Percentiles rank a stretch among this genome's conserved stretches.
Evolutionary conservation across 2,888 invertebrate genomes (phyloP).

Genomic region (Cephus nigrinus): DNA sequence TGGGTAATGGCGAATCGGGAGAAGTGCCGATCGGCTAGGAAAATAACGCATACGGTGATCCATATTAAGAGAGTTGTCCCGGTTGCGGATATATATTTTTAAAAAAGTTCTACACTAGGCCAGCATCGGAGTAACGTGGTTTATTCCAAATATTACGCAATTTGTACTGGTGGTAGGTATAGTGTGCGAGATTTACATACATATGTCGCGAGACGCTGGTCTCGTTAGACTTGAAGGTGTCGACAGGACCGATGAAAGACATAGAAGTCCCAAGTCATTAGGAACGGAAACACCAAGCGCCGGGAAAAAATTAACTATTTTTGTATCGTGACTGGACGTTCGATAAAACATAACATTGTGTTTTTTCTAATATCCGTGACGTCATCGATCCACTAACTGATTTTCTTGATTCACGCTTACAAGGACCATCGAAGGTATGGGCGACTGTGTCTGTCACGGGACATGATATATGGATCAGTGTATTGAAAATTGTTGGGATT

Average conservation of each 20-base stretch:
- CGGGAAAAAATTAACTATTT: slow-evolving; percentile 14
- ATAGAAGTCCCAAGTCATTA: slow-evolving; percentile 19
- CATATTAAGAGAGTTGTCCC: background rate
- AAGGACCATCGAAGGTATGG: background rate
- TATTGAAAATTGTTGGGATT: background rate
- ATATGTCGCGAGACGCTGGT: background rate
- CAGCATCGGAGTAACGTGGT: background rate
- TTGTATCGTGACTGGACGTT: background rate
- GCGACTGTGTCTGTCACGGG: background rate
- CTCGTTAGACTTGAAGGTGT: slow-evolving; percentile 12
- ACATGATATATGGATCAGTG: background rate
- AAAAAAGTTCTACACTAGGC: background rate
- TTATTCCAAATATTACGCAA: slow-evolving; percentile 4
- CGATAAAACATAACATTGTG: background rate
- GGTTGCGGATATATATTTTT: background rate
- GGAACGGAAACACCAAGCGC: slow-evolving; percentile 11
- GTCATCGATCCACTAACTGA: background rate
- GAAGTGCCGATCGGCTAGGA: background rate
- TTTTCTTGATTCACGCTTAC: background rate
- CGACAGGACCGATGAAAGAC: slow-evolving; percentile 20
- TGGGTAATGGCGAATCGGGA: background rate
- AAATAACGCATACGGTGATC: background rate
- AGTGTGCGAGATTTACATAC: background rate
- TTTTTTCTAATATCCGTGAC: background rate
- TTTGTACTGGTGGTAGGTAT: background rate